Evolutionary conservation across 2,113 vertebrate species (phyloP).

Genomic region (Perca fluviatilis): DNA sequence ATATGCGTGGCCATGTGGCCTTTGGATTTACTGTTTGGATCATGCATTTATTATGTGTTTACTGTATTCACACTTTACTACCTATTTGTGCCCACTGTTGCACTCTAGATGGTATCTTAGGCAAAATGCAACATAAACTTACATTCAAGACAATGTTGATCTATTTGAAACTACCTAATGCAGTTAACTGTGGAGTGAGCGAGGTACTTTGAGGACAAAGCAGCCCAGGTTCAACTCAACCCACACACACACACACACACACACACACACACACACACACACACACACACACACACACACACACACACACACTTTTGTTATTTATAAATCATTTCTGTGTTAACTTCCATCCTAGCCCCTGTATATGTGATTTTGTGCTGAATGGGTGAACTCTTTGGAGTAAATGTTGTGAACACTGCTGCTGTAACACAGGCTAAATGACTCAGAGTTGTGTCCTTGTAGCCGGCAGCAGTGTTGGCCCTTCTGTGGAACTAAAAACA

Average conservation of each 20-base stretch:
- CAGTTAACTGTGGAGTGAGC: not conserved
- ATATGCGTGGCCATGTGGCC: not conserved
- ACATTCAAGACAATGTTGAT: not conserved
- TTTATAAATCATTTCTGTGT: conserved; percentile 40
- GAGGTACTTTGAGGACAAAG: conserved; percentile 34
- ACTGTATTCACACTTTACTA: not conserved
- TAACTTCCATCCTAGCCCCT: conserved; percentile 32
- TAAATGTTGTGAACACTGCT: not conserved
- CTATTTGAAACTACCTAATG: not conserved
- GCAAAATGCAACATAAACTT: not conserved
- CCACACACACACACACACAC: too few species aligned
- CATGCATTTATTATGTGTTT: not conserved
- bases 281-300: conserved; percentile 3
- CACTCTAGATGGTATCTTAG: not conserved
- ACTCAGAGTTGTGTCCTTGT: conserved; percentile 44
- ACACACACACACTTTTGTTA: not conserved
- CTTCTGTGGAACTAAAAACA: conserved; percentile 49
- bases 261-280: not conserved
- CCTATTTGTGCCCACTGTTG: not conserved
- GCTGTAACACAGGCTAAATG: conserved; percentile 26
- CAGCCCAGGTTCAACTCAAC: conserved; percentile 6
- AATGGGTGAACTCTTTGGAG: conserved; percentile 40
- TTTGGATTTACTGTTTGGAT: not conserved
- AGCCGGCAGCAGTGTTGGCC: conserved; percentile 43
- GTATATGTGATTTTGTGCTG: conserved; percentile 29